Evolutionary conservation across 2,888 invertebrate species (phyloP), one percentile per base, ranked within the genome.

Genomic region (Oxystoma pomonae): DNA sequence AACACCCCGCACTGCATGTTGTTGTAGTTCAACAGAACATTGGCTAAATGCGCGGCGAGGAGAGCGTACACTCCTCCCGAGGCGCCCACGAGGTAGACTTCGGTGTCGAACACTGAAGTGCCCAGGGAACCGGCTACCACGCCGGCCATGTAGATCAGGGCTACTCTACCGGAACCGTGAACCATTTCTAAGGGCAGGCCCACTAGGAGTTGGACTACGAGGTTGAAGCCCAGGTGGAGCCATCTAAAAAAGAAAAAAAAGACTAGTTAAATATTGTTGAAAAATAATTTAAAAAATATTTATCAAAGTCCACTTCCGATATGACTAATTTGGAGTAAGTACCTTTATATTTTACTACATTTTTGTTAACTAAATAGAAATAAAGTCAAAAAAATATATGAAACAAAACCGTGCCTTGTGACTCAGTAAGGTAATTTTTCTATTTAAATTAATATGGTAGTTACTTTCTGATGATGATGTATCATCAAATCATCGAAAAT

Each of bases 51-150:
- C 55, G 98, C 97, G 2, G 97, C 96, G 57, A 98, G 83, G 22
- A 99, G 84, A 16, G 98, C 97, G 82, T 98, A 98, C 57, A 98
- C 98, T 1, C 98, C 98, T 20, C 97, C 98, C 60, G 96, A 97
- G 1, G 98, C 97, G 59, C 98, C 98, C 61, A 96, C 96, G 69
- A 98, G 86, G 80, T 92, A 96, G 62, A 96, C 96, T 81, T 94
- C 91, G 58, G 93, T 92, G 83, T 96, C 96, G 77, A 96, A 91
- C 62, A 97, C 94, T 65, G 94, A 94, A 59, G 96, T 95, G 63
- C 94, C 94, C 66, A 89, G 78, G 63, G 90, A 87, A 64, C 92
- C 93, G 61, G 96, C 96, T 68, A 96, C 83, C 57, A 98, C 96
- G 7, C 97, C 97, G 12, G 96, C 92, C 81, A 91, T 85, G 83